Evolutionary conservation across 2,888 invertebrate genomes (phyloP).

Genomic region (Lycocerus yunnanus): DNA sequence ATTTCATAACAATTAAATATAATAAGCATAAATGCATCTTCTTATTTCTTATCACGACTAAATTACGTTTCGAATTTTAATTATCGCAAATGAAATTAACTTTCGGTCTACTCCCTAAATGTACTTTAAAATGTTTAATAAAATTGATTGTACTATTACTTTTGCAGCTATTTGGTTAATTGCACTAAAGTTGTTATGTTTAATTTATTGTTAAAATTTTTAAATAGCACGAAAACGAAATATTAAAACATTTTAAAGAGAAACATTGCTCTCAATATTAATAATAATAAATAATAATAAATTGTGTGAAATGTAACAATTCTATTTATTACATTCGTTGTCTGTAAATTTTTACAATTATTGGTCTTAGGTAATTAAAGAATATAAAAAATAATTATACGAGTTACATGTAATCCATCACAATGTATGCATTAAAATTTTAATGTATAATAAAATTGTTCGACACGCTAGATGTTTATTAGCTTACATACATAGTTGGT

Average conservation of each 20-base stretch:
- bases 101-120: background rate
- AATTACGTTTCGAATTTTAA: background rate
- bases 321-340: background rate
- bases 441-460: background rate
- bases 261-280: background rate
- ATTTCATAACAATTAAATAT: background rate
- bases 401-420: background rate
- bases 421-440: background rate
- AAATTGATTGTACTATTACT: background rate
- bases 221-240: background rate
- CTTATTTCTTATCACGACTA: background rate
- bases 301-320: background rate
- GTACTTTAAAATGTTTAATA: background rate
- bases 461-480: slow-evolving; percentile 3
- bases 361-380: background rate
- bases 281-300: background rate
- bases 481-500: background rate
- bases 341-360: slow-evolving; percentile 4
- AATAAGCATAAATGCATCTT: background rate
- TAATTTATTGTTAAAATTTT: background rate
- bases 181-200: background rate
- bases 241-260: background rate
- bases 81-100: background rate
- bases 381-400: background rate
- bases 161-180: background rate